Evolutionary conservation across 2,113 vertebrate genomes (phyloP).

Genomic region (Seriola rivoliana): DNA sequence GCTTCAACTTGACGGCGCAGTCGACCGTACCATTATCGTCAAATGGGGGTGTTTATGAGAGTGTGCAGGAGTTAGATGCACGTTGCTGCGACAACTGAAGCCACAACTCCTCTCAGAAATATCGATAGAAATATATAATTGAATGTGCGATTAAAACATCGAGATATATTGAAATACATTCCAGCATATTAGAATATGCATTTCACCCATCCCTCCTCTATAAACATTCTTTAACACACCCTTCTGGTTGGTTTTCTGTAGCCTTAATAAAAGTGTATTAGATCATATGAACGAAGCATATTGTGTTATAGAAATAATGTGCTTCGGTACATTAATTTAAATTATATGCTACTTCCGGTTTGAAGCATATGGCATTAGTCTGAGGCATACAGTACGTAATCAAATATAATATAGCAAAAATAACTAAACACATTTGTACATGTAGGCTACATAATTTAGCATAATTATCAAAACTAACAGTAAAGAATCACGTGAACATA

Average conservation of each 20-base stretch:
- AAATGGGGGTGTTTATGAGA: not conserved
- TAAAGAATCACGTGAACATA: slow-evolving; percentile 50
- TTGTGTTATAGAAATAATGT: not conserved
- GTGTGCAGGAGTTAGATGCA: not conserved
- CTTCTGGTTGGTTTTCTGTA: not conserved
- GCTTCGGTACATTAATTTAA: not conserved
- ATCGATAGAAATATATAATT: fast-evolving
- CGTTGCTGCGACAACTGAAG: not conserved
- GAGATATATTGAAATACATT: not conserved
- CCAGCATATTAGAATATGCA: no score
- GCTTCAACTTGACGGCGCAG: slow-evolving; percentile 69
- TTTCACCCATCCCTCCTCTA: not conserved
- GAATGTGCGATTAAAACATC: not conserved
- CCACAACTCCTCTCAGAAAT: not conserved
- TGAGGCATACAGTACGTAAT: not conserved
- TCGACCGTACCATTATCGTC: slow-evolving; percentile 70
- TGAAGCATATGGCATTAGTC: fast-evolving
- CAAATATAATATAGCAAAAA: fast-evolving
- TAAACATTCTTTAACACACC: not conserved
- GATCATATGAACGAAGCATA: not conserved
- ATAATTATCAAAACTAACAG: slow-evolving; percentile 6
- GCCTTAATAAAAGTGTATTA: not conserved
- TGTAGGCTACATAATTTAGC: not conserved
- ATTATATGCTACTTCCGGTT: not conserved
- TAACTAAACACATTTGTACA: not conserved